Percentiles rank a stretch among this genome's conserved stretches.
These are phyloP conservation scores for Uromys caudimaculatus DNA, from an alignment of 2,797 vertebrate species.

Conservation along the genomic window DNA sequence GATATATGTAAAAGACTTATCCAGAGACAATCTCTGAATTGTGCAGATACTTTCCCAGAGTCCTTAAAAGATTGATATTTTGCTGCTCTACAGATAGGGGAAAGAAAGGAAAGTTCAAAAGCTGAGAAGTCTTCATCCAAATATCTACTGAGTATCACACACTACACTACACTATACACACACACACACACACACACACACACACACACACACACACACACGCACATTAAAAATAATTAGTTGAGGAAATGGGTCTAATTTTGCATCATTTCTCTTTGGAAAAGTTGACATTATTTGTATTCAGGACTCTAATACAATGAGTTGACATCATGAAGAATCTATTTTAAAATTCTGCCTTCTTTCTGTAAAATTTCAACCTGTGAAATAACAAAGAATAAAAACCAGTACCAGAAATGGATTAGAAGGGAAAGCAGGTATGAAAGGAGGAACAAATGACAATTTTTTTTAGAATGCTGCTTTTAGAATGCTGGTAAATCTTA, in stretches of 20 bases:
- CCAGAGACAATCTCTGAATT: background rate
- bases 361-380: background rate
- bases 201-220: background rate
- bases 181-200: background rate
- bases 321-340: background rate
- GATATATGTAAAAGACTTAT: background rate
- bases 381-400: background rate
- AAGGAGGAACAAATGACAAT: background rate
- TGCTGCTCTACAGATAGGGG: background rate
- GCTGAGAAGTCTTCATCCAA: background rate
- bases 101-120: background rate
- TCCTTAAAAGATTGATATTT: background rate
- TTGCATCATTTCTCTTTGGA: background rate
- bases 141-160: background rate
- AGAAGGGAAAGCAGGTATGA: background rate
- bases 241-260: background rate
- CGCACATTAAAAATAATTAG: background rate
- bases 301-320: background rate
- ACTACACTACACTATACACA: background rate
- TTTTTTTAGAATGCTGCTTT: background rate
- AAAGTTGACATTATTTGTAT: background rate
- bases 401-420: background rate
- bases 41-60: background rate
- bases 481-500: background rate
- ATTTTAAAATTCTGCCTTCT: background rate